Evolutionary conservation across 2,888 invertebrate species (phyloP), one percentile per base, ranked within the genome.

Genomic region (Drosophila infuscata): DNA sequence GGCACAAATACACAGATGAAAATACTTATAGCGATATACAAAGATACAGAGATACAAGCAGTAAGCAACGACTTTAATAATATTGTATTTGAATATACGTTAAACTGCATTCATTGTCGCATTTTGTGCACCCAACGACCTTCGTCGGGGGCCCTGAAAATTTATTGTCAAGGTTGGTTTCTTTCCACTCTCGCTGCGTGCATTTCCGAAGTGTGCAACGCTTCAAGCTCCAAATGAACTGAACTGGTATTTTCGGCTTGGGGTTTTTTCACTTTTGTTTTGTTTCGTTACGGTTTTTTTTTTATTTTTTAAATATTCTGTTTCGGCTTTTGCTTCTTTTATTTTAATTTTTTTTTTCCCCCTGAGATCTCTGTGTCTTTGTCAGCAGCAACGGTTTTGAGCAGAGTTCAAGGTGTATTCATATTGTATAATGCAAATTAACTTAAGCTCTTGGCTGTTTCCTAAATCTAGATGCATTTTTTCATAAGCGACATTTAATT

Each of bases 141-240:
- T 85, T 86, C 85, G 60, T 48, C 54, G 65, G 52, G 36, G 83
- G 83, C 87, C 87, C 88, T 88, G 88, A 88, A 86, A 79, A 69
- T 88, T 83, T 82, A 82, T 86, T 88, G 88, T 84, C 87, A 87
- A 87, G 87, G 87, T 80, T 83, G 87, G 87, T 80, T 81, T 66
- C 76, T 67, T 70, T 53, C 79, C 41, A 38, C 64, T 64, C 38
- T 65, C 75, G 64, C 59, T 76, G 56, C 59, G 62, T 87, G 88
- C 87, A 87, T 86, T 87, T 87, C 79, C 81, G 83, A 85, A 65
- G 76, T 67, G 76, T 79, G 78, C 82, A 83, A 65, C 83, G 72
- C 64, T 82, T 59, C 58, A 72, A 71, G 70, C 78, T 83, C 78
- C 74, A 85, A 87, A 85, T 85, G 25, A 25, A 25, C 25, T 86